Evolutionary conservation across 1,140 invertebrate genomes (phyloP).

Genomic region (Drosophila nannoptera): DNA sequence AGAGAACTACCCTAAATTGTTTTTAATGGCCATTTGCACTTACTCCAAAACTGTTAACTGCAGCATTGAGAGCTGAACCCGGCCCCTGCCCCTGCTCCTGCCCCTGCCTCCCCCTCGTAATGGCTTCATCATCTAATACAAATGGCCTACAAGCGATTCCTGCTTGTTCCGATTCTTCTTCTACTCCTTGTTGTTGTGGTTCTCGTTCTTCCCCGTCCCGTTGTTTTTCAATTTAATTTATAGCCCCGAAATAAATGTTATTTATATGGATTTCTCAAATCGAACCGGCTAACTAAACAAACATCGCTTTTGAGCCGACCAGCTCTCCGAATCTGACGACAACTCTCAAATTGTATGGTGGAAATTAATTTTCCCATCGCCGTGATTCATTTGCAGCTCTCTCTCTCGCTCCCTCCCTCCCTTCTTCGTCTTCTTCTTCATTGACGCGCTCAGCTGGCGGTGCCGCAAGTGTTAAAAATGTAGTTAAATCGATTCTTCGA

Average conservation of each 20-base stretch:
- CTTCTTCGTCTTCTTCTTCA: too few relatives aligned
- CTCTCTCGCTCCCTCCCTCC: too few relatives aligned
- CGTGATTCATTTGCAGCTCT: slow-evolving; percentile 12
- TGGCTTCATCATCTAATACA: slow-evolving; percentile 65
- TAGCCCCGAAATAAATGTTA: slow-evolving; percentile 67
- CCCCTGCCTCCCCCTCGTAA: slow-evolving; percentile 29
- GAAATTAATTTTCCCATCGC: slow-evolving; percentile 45
- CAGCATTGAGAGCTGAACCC: slow-evolving; percentile 25
- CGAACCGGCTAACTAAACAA: slow-evolving; percentile 35
- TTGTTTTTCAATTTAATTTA: slow-evolving; percentile 58
- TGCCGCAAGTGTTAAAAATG: slow-evolving; percentile 68
- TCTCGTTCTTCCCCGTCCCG: slow-evolving; percentile 13
- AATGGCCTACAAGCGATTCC: slow-evolving; percentile 53
- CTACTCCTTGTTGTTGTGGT: slow-evolving; percentile 24
- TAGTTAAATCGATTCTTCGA: slow-evolving; percentile 57
- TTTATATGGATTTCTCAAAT: slow-evolving; percentile 60
- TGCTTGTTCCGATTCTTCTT: too few relatives aligned
- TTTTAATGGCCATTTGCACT: slow-evolving; percentile 77
- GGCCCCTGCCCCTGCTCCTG: not conserved
- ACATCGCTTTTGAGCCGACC: slow-evolving; percentile 6
- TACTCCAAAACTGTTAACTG: slow-evolving; percentile 47
- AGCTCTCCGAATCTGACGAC: slow-evolving; percentile 1
- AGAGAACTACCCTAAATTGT: slow-evolving; percentile 68
- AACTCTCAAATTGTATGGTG: not conserved
- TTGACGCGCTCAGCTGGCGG: slow-evolving; percentile 20